A percentile compares a stretch with the other conserved stretches of the same genome.
These are phyloP conservation scores for Sterna hirundo DNA, from an alignment of 2,113 vertebrate genomes.

Conservation along the genomic window DNA sequence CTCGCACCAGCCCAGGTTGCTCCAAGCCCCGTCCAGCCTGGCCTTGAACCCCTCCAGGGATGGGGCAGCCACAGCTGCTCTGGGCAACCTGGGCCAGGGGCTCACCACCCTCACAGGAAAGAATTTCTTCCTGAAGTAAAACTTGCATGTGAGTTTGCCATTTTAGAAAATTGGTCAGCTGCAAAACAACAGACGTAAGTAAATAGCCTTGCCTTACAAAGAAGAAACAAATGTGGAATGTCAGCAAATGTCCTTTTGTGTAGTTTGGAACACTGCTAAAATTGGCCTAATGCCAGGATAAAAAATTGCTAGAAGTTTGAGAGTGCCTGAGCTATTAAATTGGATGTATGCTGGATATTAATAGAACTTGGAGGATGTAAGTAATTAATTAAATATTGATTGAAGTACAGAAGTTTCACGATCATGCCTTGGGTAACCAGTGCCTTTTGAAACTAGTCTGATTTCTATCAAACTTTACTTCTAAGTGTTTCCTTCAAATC, in stretches of 20 bases:
- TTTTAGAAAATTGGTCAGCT: background rate
- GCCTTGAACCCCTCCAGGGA: background rate
- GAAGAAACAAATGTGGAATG: background rate
- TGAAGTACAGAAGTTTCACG: conserved; percentile 36
- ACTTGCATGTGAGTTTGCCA: background rate
- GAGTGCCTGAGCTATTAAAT: conserved; percentile 9
- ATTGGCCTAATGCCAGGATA: background rate
- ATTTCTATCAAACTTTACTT: conserved; percentile 45
- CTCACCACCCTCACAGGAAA: background rate
- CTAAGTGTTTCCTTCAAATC: conserved; percentile 51
- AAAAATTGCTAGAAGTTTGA: background rate
- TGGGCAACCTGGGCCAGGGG: background rate
- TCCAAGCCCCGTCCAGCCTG: background rate
- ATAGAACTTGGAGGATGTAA: conserved; percentile 43
- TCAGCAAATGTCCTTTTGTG: background rate
- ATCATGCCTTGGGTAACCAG: conserved; percentile 44
- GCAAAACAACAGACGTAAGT: background rate
- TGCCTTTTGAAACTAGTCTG: conserved; percentile 15
- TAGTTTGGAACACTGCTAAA: background rate
- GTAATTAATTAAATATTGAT: conserved; percentile 54
- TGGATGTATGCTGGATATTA: conserved; percentile 31
- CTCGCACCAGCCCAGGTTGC: background rate
- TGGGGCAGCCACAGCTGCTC: background rate
- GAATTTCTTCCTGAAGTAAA: background rate
- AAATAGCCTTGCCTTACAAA: background rate